Evolutionary conservation across 1,140 invertebrate species (phyloP).

Genomic region (Drosophila arawakana): DNA sequence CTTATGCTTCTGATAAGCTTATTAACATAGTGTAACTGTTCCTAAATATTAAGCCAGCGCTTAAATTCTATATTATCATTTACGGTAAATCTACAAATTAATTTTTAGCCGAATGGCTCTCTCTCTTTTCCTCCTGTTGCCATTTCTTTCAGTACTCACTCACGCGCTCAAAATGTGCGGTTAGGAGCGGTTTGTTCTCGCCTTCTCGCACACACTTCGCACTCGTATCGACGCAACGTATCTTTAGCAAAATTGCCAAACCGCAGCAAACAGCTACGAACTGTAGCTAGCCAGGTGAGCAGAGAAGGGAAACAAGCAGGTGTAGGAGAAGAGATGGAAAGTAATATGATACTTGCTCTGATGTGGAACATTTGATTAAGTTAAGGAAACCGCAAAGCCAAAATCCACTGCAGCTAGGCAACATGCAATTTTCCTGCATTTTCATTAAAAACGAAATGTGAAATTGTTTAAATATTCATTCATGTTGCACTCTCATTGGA

Average conservation of each 20-base stretch:
- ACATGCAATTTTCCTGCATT: slow-evolving; percentile 25
- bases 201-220: slow-evolving; percentile 55
- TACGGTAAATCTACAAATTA: slow-evolving; percentile 4
- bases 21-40: too few relatives aligned
- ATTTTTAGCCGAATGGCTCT: neutral
- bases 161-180: slow-evolving; percentile 42
- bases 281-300: slow-evolving; percentile 9
- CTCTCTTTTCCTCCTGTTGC: neutral
- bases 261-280: slow-evolving; percentile 60
- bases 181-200: slow-evolving; percentile 73
- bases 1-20: too few relatives aligned
- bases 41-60: too few relatives aligned
- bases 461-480: slow-evolving; percentile 70
- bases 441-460: slow-evolving; percentile 36
- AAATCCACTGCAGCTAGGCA: slow-evolving; percentile 27
- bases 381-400: slow-evolving; percentile 38
- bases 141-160: slow-evolving; percentile 6
- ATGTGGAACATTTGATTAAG: slow-evolving; percentile 64
- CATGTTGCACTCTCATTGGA: slow-evolving; percentile 27
- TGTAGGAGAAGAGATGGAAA: slow-evolving; percentile 19
- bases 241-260: slow-evolving; percentile 81
- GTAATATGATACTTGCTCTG: slow-evolving; percentile 56
- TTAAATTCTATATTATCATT: neutral
- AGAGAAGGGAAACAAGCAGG: neutral
- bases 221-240: slow-evolving; percentile 68